phyloP scores from a whole-genome alignment of 1,140 invertebrate genomes.

The Lordiphosa collinella region DNA sequence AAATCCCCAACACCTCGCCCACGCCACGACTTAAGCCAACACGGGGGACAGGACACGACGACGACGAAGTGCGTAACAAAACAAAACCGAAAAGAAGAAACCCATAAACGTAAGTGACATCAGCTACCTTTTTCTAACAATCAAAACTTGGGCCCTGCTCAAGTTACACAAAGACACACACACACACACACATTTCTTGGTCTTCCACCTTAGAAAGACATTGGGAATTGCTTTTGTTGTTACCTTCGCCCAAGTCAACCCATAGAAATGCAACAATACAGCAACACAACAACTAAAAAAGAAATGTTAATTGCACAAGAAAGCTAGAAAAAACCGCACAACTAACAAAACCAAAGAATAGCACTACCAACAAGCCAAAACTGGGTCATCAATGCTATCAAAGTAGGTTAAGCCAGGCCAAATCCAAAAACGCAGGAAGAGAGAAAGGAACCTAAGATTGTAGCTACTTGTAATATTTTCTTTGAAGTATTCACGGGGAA shows the following conservation, averaged over 20 bases:
- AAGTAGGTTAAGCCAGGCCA: neutral
- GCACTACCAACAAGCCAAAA: conserved; percentile 1
- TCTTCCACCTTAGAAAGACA: conserved; percentile 74
- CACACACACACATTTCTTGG: conserved; percentile 59
- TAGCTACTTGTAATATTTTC: too few species aligned
- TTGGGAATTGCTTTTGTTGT: conserved; percentile 43
- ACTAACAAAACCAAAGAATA: conserved; percentile 6
- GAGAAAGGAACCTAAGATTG: too few species aligned
- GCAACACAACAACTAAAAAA: conserved; percentile 4
- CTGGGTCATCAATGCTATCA: conserved; percentile 2
- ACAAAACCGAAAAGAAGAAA: conserved; percentile 12
- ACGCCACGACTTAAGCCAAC: neutral
- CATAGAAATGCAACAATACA: conserved; percentile 58
- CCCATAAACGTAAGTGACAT: conserved; percentile 27
- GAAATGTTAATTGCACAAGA: conserved; percentile 62
- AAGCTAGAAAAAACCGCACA: conserved; percentile 34
- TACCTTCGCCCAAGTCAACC: conserved; percentile 48
- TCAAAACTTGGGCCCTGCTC: conserved; percentile 54
- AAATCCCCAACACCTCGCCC: too few species aligned
- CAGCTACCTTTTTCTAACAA: conserved; percentile 22
- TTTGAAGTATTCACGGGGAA: too few species aligned
- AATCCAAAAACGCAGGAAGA: too few species aligned
- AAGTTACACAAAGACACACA: conserved; percentile 21
- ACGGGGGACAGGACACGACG: conserved; percentile 1
- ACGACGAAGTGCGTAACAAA: conserved; percentile 10